These are phyloP conservation scores for Mirounga angustirostris DNA, from an alignment of 2,113 vertebrate genomes.

Conservation along the genomic window DNA sequence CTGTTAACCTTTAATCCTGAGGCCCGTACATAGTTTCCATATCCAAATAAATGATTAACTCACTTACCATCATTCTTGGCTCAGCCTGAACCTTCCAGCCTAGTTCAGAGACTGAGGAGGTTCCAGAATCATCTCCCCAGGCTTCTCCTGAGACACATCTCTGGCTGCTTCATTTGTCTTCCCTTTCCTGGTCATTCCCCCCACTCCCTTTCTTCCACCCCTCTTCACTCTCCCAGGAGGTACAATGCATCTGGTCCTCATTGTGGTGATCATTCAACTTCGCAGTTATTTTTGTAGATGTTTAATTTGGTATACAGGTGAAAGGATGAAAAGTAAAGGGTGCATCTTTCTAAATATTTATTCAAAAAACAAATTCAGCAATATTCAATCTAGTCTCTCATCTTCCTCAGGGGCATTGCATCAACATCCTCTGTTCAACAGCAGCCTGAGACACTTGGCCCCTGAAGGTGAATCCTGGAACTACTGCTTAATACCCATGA, in stretches of 20 bases:
- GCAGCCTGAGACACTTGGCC: background rate
- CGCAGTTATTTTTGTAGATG: constrained; percentile 53
- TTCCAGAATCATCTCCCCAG: background rate
- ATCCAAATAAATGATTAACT: constrained; percentile 43
- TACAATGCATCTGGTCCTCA: background rate
- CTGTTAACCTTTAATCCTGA: constrained; percentile 57
- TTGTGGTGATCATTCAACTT: constrained; percentile 39
- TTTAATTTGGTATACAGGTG: constrained; percentile 68
- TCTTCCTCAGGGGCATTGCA: background rate
- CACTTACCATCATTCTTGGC: constrained; percentile 48
- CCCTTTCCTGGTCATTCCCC: background rate
- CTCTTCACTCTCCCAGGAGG: background rate
- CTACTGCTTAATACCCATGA: constrained; percentile 77
- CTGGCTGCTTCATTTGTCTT: background rate
- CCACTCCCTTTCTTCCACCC: fast-evolving
- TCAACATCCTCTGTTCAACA: background rate
- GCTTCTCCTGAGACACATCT: background rate
- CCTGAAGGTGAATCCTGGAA: constrained; percentile 55
- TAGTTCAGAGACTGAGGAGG: background rate
- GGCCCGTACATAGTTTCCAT: background rate
- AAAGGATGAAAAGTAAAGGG: constrained; percentile 64
- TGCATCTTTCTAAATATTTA: constrained; percentile 68
- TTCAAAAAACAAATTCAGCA: constrained; percentile 67
- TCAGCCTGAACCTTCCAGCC: background rate
- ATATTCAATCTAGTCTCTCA: background rate